A percentile compares a stretch with the other conserved stretches of the same genome.
Conservation (phyloP, 2,797 vertebrate species). For the Nothura maculosa region DNA sequence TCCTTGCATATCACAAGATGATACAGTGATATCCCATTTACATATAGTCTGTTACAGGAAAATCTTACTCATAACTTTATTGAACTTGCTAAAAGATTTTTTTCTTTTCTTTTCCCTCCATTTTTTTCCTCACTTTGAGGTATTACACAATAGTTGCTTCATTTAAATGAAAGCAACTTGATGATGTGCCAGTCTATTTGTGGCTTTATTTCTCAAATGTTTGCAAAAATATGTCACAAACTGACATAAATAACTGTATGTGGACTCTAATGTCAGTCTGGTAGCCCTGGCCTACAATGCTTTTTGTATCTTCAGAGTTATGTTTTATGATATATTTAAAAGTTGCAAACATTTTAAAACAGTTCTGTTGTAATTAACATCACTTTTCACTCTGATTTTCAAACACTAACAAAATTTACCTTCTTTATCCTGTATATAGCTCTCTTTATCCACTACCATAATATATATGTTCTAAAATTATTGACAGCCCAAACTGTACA, state of each 20-base stretch:
- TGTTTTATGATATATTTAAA: not conserved
- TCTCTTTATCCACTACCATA: not conserved
- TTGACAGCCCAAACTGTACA: not conserved
- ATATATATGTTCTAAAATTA: not conserved
- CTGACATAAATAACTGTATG: not conserved
- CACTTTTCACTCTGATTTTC: not conserved
- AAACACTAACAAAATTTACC: not conserved
- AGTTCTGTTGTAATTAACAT: not conserved
- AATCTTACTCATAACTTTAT: not conserved
- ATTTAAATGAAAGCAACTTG: not conserved
- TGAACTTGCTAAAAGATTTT: not conserved
- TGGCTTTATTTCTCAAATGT: not conserved
- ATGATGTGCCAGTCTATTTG: not conserved
- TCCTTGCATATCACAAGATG: constrained; percentile 7
- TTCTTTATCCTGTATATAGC: not conserved
- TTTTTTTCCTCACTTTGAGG: not conserved
- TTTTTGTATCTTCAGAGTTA: not conserved
- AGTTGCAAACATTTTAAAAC: not conserved
- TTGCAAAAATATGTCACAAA: not conserved
- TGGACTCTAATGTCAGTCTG: not conserved
- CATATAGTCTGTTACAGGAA: not conserved
- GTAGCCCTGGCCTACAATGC: not conserved
- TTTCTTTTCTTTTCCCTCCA: too few relatives aligned
- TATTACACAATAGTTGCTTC: not conserved
- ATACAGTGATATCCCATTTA: not conserved